These are phyloP conservation scores for Phoxinus phoxinus DNA, from an alignment of 2,113 vertebrate genomes.

Conservation along the genomic window DNA sequence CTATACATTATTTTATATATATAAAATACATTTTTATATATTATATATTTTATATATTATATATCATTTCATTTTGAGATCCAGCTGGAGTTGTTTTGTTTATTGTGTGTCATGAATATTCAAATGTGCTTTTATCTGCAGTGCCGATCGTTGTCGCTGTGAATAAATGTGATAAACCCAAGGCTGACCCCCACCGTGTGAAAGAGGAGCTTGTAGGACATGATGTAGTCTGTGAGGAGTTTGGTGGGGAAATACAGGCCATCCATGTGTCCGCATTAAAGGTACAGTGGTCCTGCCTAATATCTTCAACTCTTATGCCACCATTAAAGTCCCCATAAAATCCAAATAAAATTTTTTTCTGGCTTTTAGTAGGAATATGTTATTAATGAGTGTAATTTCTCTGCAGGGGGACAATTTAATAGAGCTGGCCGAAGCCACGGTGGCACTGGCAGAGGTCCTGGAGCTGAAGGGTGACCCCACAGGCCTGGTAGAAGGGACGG, in stretches of 20 bases:
- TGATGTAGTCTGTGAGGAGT: conserved; percentile 90
- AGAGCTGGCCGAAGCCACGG: conserved; percentile 88
- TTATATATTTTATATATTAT: no score
- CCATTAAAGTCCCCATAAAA: neutral
- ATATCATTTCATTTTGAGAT: no score
- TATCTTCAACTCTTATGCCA: neutral
- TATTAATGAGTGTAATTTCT: conserved; percentile 34
- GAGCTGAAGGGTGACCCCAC: conserved; percentile 87
- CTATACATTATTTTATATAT: neutral
- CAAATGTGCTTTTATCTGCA: conserved; percentile 58
- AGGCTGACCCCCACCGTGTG: conserved; percentile 85
- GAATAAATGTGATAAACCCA: conserved; percentile 93
- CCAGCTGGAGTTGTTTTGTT: no score
- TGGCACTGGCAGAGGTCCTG: conserved; percentile 89
- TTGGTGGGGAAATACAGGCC: conserved; percentile 92
- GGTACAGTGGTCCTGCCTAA: conserved; percentile 67
- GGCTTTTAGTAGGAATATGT: no score
- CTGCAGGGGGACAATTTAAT: conserved; percentile 87
- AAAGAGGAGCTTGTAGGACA: conserved; percentile 87
- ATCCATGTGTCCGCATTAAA: conserved; percentile 90
- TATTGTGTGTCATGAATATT: no score
- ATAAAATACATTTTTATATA: neutral
- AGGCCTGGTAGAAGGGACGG: conserved; percentile 83
- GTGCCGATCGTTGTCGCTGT: conserved; percentile 93
- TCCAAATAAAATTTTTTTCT: no score